Evolutionary conservation across 2,888 invertebrate species (phyloP), one percentile per base, ranked within the genome.

Genomic region (Leptogaster cylindrica): DNA sequence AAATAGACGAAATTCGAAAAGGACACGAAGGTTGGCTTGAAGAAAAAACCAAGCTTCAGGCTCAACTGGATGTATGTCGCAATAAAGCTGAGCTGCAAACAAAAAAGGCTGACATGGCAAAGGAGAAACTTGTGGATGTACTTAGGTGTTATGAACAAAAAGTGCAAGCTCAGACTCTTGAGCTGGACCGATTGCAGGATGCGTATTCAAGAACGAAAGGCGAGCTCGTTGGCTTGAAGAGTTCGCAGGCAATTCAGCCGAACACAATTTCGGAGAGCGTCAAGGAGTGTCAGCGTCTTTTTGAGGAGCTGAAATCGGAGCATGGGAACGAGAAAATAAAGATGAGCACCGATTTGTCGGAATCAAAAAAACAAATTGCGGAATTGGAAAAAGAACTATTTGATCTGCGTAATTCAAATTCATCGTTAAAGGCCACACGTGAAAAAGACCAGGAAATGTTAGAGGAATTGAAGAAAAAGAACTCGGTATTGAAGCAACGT

Each of bases 81-180:
- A 73, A 74, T 28, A 81, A 84, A 71, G 77, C 79, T 0, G 80
- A 81, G 64, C 73, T 79, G 0, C 81, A 81, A 71, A 79, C 79
- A 7, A 88, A 89, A 71, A 87, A 91, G 73, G 86, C 88, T 0
- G 86, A 88, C 67, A 78, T 88, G 63, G 88, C 89, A 14, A 90
- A 90, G 76, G 86, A 87, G 58, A 91, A 91, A 74, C 78, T 90
- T 65, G 87, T 89, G 65, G 90, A 91, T 74, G 86, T 91, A 12
- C 86, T 90, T 75, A 87, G 87, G 50, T 82, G 87, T 71, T 92
- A 91, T 77, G 90, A 91, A 74, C 86, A 87, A 74, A 90, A 90
- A 80, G 86, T 88, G 83, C 79, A 83, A 81, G 74, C 77, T 1
- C 72, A 80, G 7, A 69, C 77, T 2, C 72, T 81, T 39, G 81